Conservation (phyloP, 1,140 invertebrate species). For the Anadara kagoshimensis region DNA sequence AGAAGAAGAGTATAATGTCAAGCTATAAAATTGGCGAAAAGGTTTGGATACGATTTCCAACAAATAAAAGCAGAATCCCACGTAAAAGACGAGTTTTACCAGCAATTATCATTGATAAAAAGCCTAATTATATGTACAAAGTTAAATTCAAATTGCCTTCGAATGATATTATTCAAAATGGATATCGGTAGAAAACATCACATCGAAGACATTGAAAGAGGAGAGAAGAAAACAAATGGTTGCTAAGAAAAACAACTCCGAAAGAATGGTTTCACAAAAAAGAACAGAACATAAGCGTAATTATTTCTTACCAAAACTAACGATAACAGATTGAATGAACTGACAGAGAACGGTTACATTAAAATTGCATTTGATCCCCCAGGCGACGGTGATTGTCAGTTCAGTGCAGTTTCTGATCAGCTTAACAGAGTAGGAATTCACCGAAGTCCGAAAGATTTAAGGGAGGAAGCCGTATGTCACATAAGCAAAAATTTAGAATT, state of each 20-base stretch:
- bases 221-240: not conserved
- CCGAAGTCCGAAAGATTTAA: not conserved
- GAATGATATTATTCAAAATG: not conserved
- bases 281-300: too few species aligned
- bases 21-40: too few species aligned
- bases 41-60: too few species aligned
- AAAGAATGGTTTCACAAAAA: too few species aligned
- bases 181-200: not conserved
- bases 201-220: not conserved
- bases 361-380: too few species aligned
- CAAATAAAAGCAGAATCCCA: too few species aligned
- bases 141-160: not conserved
- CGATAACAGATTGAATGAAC: too few species aligned
- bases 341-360: too few species aligned
- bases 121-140: not conserved
- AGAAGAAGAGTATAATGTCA: too few species aligned
- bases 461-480: not conserved
- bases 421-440: not conserved
- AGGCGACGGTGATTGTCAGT: not conserved
- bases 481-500: not conserved
- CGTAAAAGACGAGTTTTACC: too few species aligned
- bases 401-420: not conserved
- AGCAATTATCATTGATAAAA: too few species aligned
- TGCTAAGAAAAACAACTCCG: conserved; percentile 3
- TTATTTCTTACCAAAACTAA: too few species aligned